phyloP scores from a whole-genome alignment of 2,888 invertebrate genomes.

The Heteromurus nitidus region DNA sequence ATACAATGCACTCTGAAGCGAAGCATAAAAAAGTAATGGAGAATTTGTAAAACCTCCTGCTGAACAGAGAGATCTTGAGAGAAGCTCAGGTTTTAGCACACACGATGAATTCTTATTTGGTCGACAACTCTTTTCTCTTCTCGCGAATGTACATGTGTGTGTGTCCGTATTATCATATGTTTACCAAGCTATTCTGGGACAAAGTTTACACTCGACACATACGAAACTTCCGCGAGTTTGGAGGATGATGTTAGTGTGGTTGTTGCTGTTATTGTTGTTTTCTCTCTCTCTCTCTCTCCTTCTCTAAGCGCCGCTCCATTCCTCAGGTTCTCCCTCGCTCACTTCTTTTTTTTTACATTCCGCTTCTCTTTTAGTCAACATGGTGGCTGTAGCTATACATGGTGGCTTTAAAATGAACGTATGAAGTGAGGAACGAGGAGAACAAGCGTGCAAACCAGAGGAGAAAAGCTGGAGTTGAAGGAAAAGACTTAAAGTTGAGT shows the following conservation, averaged over 20 bases:
- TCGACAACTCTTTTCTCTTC: conserved; percentile 28
- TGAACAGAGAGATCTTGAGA: conserved; percentile 44
- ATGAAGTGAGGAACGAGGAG: not conserved
- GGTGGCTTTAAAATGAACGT: conserved; percentile 13
- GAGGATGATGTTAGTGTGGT: conserved; percentile 15
- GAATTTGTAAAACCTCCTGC: conserved; percentile 34
- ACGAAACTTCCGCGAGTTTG: too few relatives aligned
- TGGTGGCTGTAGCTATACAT: not conserved
- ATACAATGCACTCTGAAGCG: not conserved
- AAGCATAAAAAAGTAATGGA: conserved; percentile 30
- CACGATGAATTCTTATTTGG: conserved; percentile 48
- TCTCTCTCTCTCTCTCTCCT: conserved; percentile 6
- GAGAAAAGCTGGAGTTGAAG: not conserved
- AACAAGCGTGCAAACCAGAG: not conserved
- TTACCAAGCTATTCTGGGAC: not conserved
- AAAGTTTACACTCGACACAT: not conserved
- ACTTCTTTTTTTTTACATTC: too few relatives aligned
- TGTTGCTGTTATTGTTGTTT: conserved; percentile 13
- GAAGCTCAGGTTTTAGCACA: conserved; percentile 38
- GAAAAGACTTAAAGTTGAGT: not conserved
- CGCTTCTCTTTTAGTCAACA: not conserved
- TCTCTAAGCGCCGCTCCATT: not conserved
- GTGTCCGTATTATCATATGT: not conserved
- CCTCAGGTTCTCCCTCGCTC: too few relatives aligned
- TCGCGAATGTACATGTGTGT: not conserved